Percentiles rank a stretch among this genome's conserved stretches.
phyloP scores from a whole-genome alignment of 2,888 invertebrate species.

The Chrysodeixis includens region DNA sequence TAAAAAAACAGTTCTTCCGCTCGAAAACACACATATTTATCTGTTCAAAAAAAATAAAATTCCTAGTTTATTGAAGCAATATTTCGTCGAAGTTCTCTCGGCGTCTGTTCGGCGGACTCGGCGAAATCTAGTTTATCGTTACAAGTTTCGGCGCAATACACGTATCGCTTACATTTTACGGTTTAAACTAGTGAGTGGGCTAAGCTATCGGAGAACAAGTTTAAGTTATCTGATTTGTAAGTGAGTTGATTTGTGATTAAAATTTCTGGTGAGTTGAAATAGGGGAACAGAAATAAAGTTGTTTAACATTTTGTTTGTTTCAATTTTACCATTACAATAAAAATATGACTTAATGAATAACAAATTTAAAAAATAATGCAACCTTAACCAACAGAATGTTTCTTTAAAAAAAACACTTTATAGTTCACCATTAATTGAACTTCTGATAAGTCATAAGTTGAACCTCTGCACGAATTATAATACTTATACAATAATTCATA shows the following conservation, averaged over 20 bases:
- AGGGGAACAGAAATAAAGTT: no score
- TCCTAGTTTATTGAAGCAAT: slow-evolving; percentile 52
- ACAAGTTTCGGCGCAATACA: slow-evolving; percentile 46
- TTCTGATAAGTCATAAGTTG: not conserved
- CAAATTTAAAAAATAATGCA: no score
- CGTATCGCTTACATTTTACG: slow-evolving; percentile 35
- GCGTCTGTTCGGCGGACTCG: slow-evolving; percentile 49
- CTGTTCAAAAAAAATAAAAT: slow-evolving; percentile 39
- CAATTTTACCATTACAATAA: no score
- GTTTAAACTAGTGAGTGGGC: not conserved
- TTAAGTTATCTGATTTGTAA: not conserved
- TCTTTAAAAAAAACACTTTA: no score
- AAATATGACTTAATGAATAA: no score
- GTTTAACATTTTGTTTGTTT: no score
- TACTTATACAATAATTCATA: slow-evolving; percentile 28
- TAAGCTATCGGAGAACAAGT: not conserved
- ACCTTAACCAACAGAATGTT: no score
- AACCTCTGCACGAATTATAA: slow-evolving; percentile 36
- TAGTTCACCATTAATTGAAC: not conserved
- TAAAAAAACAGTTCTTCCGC: slow-evolving; percentile 20
- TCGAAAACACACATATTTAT: slow-evolving; percentile 33
- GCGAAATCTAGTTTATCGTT: slow-evolving; percentile 62
- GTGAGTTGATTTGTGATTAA: not conserved
- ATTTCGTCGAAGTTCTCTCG: slow-evolving; percentile 53
- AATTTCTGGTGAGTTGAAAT: no score